Percentiles rank a stretch among this genome's conserved stretches.
phyloP scores from a whole-genome alignment of 1,140 invertebrate species.

The Lethocerus indicus region DNA sequence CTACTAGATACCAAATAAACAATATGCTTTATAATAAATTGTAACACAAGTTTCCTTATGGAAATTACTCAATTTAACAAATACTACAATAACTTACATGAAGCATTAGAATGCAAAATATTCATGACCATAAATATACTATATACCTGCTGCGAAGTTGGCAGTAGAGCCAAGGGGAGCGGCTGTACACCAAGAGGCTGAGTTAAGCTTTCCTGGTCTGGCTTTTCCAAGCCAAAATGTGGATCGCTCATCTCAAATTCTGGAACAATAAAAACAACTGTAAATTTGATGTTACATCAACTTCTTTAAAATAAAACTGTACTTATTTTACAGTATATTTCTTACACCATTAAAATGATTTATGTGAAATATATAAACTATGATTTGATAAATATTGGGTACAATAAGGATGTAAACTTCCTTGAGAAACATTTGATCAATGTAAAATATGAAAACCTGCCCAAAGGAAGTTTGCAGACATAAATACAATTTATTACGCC shows the following conservation, averaged over 20 bases:
- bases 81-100: no score
- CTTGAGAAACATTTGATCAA: not conserved
- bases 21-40: not conserved
- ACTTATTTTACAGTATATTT: not conserved
- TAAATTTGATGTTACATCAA: not conserved
- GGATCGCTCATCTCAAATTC: conserved; percentile 12
- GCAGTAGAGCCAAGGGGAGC: conserved; percentile 13
- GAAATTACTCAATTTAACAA: no score
- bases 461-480: no score
- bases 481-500: no score
- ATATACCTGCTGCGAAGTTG: conserved; percentile 9
- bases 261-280: conserved; percentile 1
- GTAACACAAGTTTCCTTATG: no score
- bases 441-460: no score
- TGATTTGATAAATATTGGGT: not conserved
- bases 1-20: not conserved
- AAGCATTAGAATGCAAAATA: not conserved
- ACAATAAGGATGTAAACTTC: not conserved
- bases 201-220: not conserved
- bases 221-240: conserved; percentile 11
- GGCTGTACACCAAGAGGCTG: conserved; percentile 2
- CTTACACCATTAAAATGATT: not conserved
- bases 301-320: not conserved
- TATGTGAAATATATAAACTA: not conserved
- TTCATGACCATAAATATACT: not conserved